These are phyloP conservation scores for Saccostrea cuccullata DNA, from an alignment of 1,140 invertebrate genomes.

Conservation along the genomic window DNA sequence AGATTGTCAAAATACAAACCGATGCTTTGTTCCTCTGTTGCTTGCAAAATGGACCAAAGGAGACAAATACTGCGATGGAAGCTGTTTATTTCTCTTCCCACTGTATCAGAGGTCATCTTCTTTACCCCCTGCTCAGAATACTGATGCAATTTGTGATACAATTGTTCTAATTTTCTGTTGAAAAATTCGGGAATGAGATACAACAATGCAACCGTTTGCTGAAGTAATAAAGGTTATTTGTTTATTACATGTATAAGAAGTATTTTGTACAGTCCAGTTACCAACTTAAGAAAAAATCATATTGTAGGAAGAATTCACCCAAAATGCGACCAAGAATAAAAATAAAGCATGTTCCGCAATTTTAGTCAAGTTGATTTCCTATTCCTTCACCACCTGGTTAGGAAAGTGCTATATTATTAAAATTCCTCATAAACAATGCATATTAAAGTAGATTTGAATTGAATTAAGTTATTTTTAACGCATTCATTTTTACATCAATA, in stretches of 20 bases:
- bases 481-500: too few relatives aligned
- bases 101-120: conserved; percentile 3
- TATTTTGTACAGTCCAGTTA: background rate
- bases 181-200: background rate
- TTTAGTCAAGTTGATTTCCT: too few relatives aligned
- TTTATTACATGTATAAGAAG: background rate
- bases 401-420: too few relatives aligned
- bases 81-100: background rate
- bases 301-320: too few relatives aligned
- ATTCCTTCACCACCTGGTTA: too few relatives aligned
- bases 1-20: conserved; percentile 11
- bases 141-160: conserved; percentile 22
- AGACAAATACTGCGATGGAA: conserved; percentile 1
- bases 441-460: too few relatives aligned
- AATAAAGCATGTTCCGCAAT: too few relatives aligned
- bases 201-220: background rate
- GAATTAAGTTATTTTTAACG: too few relatives aligned
- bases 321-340: too few relatives aligned
- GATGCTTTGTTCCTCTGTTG: conserved; percentile 20
- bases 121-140: background rate
- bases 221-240: background rate
- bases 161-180: background rate
- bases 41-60: conserved; percentile 29
- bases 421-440: too few relatives aligned
- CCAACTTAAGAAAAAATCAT: background rate